These are phyloP conservation scores for Elmis aenea DNA, from an alignment of 2,888 invertebrate species.

Conservation along the genomic window DNA sequence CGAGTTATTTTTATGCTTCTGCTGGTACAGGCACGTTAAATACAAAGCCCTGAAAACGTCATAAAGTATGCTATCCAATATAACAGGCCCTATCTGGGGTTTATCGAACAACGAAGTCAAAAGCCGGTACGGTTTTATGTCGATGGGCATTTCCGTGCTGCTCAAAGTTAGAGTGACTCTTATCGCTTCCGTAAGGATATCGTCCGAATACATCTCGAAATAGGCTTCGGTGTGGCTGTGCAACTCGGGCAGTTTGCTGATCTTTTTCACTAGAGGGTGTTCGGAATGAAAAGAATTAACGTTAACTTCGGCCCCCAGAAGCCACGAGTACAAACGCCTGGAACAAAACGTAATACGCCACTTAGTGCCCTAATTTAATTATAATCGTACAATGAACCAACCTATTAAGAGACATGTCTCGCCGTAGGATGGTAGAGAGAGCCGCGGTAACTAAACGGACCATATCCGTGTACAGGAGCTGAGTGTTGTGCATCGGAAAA, in stretches of 20 bases:
- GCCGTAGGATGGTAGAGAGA: constrained; percentile 66
- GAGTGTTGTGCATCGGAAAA: constrained; percentile 79
- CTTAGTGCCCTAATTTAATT: constrained; percentile 2
- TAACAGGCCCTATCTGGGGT: constrained; percentile 75
- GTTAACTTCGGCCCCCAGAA: constrained; percentile 68
- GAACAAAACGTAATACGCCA: constrained; percentile 23
- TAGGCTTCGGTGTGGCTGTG: constrained; percentile 50
- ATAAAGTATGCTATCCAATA: constrained; percentile 70
- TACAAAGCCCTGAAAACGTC: constrained; percentile 68
- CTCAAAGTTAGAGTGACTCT: constrained; percentile 57
- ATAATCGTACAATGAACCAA: constrained; percentile 29
- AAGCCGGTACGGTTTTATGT: constrained; percentile 69
- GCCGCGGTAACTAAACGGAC: constrained; percentile 68
- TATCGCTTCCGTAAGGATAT: constrained; percentile 61
- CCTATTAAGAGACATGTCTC: constrained; percentile 88
- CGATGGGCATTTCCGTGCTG: constrained; percentile 50
- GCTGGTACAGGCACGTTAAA: constrained; percentile 49
- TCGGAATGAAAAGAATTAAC: constrained; percentile 42
- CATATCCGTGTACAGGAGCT: constrained; percentile 63
- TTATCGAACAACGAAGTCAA: constrained; percentile 81
- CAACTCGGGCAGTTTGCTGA: constrained; percentile 33
- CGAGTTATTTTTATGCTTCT: constrained; percentile 37
- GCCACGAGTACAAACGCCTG: constrained; percentile 78
- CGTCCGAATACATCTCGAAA: constrained; percentile 60
- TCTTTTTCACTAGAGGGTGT: constrained; percentile 37